Evolutionary conservation across 2,113 vertebrate species (phyloP), one percentile per base, ranked within the genome.

Genomic region (Petromus typicus): DNA sequence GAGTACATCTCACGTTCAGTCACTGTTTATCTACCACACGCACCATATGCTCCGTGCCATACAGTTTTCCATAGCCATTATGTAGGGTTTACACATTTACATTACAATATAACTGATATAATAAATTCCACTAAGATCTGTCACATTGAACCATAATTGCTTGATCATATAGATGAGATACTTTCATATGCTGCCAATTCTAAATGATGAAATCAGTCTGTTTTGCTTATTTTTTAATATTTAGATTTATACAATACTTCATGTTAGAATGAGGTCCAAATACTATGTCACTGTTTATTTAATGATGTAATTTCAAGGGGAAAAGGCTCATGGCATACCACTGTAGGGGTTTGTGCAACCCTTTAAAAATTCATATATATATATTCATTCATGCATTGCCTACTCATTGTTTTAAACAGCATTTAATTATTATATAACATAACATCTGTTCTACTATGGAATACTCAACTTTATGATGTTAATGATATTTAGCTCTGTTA

Each of bases 41-140:
- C 4, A 30, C 27, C 34, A 7, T 13, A 16, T 3, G 34, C 3
- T 51, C 69, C 78, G 37, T 23, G 16, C 25, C 48, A 78, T 30
- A 86, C 94, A 48, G 0, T 89, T 86, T 54, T 75, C 17, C 34
- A 83, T 0, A 61, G 12, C 11, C 32, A 14, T 48, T 76, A 43
- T 34, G 4, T 40, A 20, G 25, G 48, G 82, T 3, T 93, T 83
- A 89, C 3, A 82, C 6, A 54, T 73, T 61, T 25, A 13, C 51
- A 51, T 59, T 0, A 22, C 80, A 56, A 54, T n/a, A 43, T 23
- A 0, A 0, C 45, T 48, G 89, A 85, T 71, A 11, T 10, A 59
- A 43, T 89, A 92, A 22, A 13, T 90, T 93, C 97, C 82, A 95
- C 10, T 61, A 95, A n/a, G 30, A 67, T 79, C 93, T 59, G 13